These are phyloP conservation scores for Cecropterus lyciades DNA, from an alignment of 1,140 invertebrate species.

Conservation along the genomic window DNA sequence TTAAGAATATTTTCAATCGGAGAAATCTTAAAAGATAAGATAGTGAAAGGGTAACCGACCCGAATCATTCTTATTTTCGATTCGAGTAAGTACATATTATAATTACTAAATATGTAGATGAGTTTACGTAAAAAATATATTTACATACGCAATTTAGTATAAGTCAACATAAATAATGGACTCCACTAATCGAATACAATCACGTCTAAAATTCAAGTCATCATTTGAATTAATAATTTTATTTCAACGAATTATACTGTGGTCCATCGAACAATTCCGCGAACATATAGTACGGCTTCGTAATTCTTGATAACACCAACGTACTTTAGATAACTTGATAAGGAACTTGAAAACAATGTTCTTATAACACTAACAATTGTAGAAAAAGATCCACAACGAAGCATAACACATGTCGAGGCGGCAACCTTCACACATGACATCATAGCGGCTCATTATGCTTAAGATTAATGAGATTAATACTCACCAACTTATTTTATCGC, in stretches of 20 bases:
- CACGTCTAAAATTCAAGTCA: constrained; percentile 23
- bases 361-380: constrained; percentile 51
- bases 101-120: not conserved
- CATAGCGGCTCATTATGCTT: constrained; percentile 58
- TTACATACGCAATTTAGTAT: no score
- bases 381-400: constrained; percentile 54
- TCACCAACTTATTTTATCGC: constrained; percentile 86
- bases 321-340: constrained; percentile 64
- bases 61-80: no score
- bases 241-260: constrained; percentile 30
- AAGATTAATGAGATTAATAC: constrained; percentile 55
- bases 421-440: constrained; percentile 80
- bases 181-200: constrained; percentile 5
- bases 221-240: constrained; percentile 24
- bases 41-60: no score
- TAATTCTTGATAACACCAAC: constrained; percentile 59
- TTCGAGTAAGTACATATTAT: no score
- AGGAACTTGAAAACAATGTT: constrained; percentile 52
- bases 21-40: no score
- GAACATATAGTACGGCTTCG: constrained; percentile 38
- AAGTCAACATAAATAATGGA: constrained; percentile 4
- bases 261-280: constrained; percentile 24
- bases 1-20: no score
- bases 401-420: constrained; percentile 60
- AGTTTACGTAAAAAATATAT: not conserved